Conservation (phyloP, 2,113 vertebrate species). For the Trogon melanurus region DNA sequence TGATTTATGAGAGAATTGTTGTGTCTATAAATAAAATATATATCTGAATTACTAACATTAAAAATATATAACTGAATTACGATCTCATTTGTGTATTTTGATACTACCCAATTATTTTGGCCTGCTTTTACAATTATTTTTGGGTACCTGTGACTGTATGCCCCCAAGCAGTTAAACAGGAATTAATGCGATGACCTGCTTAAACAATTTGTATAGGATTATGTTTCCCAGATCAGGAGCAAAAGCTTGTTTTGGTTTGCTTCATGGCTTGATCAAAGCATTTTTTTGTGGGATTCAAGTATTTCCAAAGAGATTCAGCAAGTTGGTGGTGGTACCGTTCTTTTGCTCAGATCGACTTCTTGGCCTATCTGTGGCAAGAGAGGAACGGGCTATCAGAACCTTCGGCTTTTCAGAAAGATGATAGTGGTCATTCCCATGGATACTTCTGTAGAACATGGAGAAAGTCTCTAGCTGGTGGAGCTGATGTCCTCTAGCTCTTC, state of each 20-base stretch:
- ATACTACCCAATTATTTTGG: not conserved
- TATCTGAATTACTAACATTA: not conserved
- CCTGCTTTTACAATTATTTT: not conserved
- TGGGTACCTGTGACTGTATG: not conserved
- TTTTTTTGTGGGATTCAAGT: not conserved
- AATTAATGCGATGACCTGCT: not conserved
- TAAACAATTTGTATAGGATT: not conserved
- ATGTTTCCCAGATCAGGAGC: not conserved
- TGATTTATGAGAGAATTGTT: not conserved
- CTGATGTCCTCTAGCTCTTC: not conserved
- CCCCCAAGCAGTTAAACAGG: not conserved
- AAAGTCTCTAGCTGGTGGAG: not conserved
- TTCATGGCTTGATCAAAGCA: not conserved
- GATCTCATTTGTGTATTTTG: not conserved
- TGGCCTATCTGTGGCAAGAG: not conserved
- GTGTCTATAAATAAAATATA: not conserved
- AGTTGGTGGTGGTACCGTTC: not conserved
- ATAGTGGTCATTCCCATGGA: not conserved
- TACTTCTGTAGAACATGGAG: not conserved
- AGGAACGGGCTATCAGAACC: not conserved
- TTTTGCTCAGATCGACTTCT: not conserved
- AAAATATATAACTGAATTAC: not conserved
- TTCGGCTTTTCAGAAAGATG: not conserved
- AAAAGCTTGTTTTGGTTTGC: not conserved
- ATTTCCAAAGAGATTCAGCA: not conserved